A percentile compares a stretch with the other conserved stretches of the same genome.
Conservation (phyloP, 1,140 invertebrate genomes). For the Lepidurus apus region DNA sequence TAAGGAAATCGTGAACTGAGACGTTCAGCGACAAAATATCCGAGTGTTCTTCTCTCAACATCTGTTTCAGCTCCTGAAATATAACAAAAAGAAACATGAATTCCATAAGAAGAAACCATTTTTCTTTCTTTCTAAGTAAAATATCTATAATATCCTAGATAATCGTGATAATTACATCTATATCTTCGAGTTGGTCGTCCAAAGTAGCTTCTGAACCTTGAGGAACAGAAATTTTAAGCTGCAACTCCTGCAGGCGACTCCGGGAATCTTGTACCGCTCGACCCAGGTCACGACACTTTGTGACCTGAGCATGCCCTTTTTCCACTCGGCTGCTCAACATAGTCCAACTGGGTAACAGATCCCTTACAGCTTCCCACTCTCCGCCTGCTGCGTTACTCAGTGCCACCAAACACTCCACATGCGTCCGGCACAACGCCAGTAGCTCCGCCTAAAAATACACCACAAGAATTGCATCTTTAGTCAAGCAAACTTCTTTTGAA, state of each 20-base stretch:
- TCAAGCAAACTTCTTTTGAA: constrained; percentile 34
- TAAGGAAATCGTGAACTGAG: constrained; percentile 11
- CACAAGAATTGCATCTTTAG: constrained; percentile 43
- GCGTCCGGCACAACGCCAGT: constrained; percentile 65
- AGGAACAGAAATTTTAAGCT: background rate
- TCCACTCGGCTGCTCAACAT: background rate
- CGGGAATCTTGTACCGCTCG: background rate
- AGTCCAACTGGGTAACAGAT: background rate
- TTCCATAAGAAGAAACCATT: background rate
- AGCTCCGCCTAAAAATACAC: constrained; percentile 61
- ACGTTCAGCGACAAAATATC: background rate
- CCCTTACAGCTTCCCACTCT: background rate
- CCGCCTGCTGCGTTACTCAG: background rate
- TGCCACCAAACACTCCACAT: constrained; percentile 59
- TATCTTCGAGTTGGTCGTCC: background rate
- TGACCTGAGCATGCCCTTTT: constrained; percentile 3
- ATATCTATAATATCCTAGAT: background rate
- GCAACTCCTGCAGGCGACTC: background rate
- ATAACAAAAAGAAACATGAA: background rate
- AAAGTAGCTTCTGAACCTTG: background rate
- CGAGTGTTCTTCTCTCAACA: background rate
- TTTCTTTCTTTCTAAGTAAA: background rate
- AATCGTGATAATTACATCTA: background rate
- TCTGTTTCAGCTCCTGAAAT: background rate
- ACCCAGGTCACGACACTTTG: background rate